Evolutionary conservation across 35 echinoderm and acorn worm genomes (phyloP).

Genomic region (Ophioderma brevispina): DNA sequence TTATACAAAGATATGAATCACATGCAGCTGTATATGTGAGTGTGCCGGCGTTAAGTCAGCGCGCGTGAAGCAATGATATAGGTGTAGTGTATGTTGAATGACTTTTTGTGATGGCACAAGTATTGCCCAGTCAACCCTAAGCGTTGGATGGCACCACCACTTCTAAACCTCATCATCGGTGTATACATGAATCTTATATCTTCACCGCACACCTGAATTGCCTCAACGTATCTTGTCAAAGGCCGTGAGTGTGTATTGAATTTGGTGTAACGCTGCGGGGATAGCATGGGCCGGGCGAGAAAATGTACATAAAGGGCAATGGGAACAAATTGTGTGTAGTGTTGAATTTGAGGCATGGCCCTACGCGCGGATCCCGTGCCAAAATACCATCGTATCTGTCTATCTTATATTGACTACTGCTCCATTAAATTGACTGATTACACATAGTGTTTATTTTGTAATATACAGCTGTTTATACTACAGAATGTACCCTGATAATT

Average conservation of each 20-base stretch:
- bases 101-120: background rate
- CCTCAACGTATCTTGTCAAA: background rate
- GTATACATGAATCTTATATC: background rate
- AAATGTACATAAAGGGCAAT: background rate
- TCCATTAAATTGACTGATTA: slow-evolving; percentile 11
- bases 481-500: background rate
- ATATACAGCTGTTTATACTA: slow-evolving; percentile 7
- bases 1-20: background rate
- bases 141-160: background rate
- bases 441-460: slow-evolving; percentile 14
- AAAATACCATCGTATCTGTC: background rate
- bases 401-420: background rate
- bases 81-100: background rate
- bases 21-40: background rate
- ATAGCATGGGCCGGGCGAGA: background rate
- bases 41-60: background rate
- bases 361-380: background rate
- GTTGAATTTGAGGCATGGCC: background rate
- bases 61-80: background rate
- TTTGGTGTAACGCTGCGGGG: background rate
- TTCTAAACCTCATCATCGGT: background rate
- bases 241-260: background rate
- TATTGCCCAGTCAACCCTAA: slow-evolving; percentile 9
- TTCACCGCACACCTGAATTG: background rate
- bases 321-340: background rate